Evolutionary conservation across 2,797 vertebrate genomes (phyloP).

Genomic region (Smutsia gigantea): DNA sequence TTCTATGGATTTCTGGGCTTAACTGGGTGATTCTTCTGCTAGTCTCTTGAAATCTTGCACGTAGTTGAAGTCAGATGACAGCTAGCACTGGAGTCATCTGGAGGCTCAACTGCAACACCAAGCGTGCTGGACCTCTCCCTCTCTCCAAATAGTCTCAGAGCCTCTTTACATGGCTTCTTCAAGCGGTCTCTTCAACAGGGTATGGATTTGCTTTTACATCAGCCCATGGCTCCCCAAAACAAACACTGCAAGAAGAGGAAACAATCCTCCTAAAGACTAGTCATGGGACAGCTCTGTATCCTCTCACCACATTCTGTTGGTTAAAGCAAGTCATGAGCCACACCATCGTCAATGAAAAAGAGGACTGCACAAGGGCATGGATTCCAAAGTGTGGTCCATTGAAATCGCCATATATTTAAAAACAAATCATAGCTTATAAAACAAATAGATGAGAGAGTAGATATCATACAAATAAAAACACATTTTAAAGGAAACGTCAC

Average conservation of each 20-base stretch:
- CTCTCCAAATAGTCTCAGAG: not conserved
- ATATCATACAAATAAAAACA: not conserved
- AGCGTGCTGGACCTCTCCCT: not conserved
- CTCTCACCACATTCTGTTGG: not conserved
- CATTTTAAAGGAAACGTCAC: slow-evolving; percentile 29
- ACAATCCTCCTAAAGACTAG: not conserved
- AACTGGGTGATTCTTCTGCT: not conserved
- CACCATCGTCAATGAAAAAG: not conserved
- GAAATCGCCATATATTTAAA: not conserved
- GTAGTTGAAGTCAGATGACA: not conserved
- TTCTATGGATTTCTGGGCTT: not conserved
- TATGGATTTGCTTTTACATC: not conserved
- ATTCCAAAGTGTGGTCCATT: not conserved
- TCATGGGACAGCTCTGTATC: not conserved
- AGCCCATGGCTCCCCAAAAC: not conserved
- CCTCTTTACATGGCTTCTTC: not conserved
- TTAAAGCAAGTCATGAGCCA: not conserved
- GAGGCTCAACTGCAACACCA: not conserved
- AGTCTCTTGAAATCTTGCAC: not conserved
- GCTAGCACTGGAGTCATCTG: not conserved
- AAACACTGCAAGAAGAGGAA: not conserved
- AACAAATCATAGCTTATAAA: slow-evolving; percentile 10
- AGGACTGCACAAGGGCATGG: too few relatives aligned
- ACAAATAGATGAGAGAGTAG: not conserved
- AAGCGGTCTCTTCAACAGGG: not conserved